These are phyloP conservation scores for Antitype chi DNA, from an alignment of 2,888 invertebrate species.

Conservation along the genomic window DNA sequence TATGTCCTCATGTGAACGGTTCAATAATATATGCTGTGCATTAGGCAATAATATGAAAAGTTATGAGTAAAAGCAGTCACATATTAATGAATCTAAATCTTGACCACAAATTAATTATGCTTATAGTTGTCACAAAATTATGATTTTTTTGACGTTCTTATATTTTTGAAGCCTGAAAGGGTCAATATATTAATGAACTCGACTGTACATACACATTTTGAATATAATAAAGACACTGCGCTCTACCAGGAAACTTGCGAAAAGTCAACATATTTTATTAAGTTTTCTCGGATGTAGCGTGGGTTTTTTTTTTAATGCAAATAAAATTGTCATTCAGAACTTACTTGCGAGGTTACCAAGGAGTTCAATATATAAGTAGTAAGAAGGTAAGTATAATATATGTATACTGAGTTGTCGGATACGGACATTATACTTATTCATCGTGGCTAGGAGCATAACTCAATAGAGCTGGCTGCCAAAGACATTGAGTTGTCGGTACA, in stretches of 20 bases:
- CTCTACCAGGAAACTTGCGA: conserved; percentile 27
- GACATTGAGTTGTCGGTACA: conserved; percentile 14
- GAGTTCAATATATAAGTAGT: neutral
- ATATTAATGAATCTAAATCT: no score
- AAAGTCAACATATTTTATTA: conserved; percentile 7
- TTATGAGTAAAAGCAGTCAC: no score
- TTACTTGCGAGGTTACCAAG: conserved; percentile 19
- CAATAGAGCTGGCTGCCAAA: conserved; percentile 29
- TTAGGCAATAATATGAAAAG: no score
- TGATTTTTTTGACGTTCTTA: no score
- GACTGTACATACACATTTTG: neutral
- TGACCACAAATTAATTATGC: no score
- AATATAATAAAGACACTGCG: neutral
- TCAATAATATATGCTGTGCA: no score
- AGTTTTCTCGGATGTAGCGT: conserved; percentile 3
- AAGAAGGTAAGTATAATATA: neutral
- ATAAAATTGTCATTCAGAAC: conserved; percentile 34
- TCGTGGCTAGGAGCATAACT: conserved; percentile 30
- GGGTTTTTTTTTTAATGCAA: conserved; percentile 41
- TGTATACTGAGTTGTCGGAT: conserved; percentile 18
- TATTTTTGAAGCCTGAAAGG: no score
- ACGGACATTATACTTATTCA: conserved; percentile 8
- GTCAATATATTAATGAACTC: no score
- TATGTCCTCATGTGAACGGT: no score
- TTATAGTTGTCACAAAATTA: no score